Base-by-base conservation (phyloP, 2,113 vertebrate species). In the Diphyllodes magnificus region DNA sequence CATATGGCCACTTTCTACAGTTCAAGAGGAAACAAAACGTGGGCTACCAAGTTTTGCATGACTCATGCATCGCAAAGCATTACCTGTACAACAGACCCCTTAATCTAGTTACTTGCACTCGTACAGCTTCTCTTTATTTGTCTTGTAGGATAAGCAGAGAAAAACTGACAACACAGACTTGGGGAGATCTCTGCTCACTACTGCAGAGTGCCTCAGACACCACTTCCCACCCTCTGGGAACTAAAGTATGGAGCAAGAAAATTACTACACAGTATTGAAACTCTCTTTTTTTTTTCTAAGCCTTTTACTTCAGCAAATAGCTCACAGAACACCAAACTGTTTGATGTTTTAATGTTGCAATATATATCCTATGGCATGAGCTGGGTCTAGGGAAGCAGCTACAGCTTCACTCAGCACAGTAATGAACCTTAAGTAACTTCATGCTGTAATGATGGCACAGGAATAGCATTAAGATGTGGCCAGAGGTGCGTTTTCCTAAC, bases 261-360 rank as follows among this genome's bases (percentile, higher is more conserved):
- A 94, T 28, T 60, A 44, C 47, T 64, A 71, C 0, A 12, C 33
- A 53, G 49, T 33, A 90, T 78, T 66, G 78, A 90, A 91, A 82
- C 21, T n/a, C 7, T 56, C 17, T 31, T 40, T 47, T 56, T 44
- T 45, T 11, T n/a, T 25, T 31, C 37, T 14, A 82, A 92, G 72
- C 51, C 82, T 90, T 90, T 91, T 89, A 93, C 66, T 88, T 85
- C 78, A 88, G 66, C 86, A 94, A 95, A 97, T 94, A 90, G 83
- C 90, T 93, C 81, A 89, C 35, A 93, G 88, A 87, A 89, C 70
- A 90, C 40, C 70, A 87, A 88, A 75, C 40, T 75, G 54, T 91
- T 95, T 94, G 90, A 96, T 95, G 83, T 87, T 95, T 93, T 89
- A 82, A 72, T 42, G 69, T 86, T 69, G 72, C 68, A 88, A 44